Evolutionary conservation across 2,888 invertebrate genomes (phyloP), one percentile per base, ranked within the genome.

Genomic region (Copidosoma aretas): DNA sequence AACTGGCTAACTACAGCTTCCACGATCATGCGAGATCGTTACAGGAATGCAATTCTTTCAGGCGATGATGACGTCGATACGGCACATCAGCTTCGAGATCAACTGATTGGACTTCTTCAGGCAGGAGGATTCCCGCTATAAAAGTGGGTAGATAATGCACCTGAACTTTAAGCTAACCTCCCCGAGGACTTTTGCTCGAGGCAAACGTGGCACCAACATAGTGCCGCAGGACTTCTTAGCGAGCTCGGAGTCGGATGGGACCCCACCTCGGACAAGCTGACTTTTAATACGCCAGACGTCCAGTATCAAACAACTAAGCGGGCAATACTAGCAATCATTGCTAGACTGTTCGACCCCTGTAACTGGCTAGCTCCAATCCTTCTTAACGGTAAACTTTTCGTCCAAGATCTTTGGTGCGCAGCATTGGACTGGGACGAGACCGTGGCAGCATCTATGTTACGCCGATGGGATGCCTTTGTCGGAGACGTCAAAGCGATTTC

Each of bases 21-120:
- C 25, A 17, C 21, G 39, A 22, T 41, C 17, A 32, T 32, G 32
- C 3, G 8, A 3, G 32, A 32, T 32, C 32, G 8, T 8, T 64
- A 60, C 32, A 51, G 53, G 10, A 64, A 68, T 24, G 68, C 64
- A 19, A 41, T 64, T 22, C 41, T 56, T 12, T 49, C 43, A 3
- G 65, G 49, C 10, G 61, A 1, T 0, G 52, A 65, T 12, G 41
- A 21, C 1, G 15, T 52, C 8, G 25, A 57, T 5, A 57, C 46
- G 1, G 60, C 58, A 5, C n/a, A 32, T 15, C n/a, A 43, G 17
- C 5, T 61, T 0, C n/a, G 56, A 3, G 8, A 57, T 4, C 46
- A 72, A 24, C 25, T 64, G 43, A 53, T 60, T 1, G 17, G 39
- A 12, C 10, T 59, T 5, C 15, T 63, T 15, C 8, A 41, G 1